Evolutionary conservation across 2,797 vertebrate genomes (phyloP), one percentile per base, ranked within the genome.

Genomic region (Dipus sagitta): DNA sequence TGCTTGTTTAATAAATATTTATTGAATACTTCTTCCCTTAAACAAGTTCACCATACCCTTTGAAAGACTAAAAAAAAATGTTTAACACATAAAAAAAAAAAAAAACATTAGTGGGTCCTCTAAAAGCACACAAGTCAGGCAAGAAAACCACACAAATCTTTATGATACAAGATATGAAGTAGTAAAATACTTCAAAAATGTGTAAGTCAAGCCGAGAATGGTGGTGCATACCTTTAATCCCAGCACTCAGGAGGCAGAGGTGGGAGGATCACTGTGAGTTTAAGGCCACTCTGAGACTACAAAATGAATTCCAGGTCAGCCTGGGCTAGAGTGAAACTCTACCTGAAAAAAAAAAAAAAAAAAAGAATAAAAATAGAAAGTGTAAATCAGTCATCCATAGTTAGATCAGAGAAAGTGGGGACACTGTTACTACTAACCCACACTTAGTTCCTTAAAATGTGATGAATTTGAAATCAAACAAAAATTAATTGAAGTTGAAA

Each of bases 401-500:
- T 23, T 87, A 38, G 24, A 4, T 2, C 6, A 54, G 15, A n/a
- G n/a, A 10, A 3, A 5, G 8, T 52, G 4, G 21, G 58, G 3
- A 28, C 83, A 58, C 1, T 92, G 93, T 71, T 67, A 10, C 70
- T 86, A 1, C 70, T 86, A 94, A 94, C 85, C 75, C 30, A 80
- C 18, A 88, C 1, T 81, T 34, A 91, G 65, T 74, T 91, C n/a
- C 54, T 94, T 77, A 95, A 95, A 92, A 92, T 83, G 18, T 58
- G 52, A 94, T 81, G 47, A 74, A 83, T 68, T 88, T 94, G 84
- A 93, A 94, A 90, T 85, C 34, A 60, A 88, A 38, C 65, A 95
- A 82, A 18, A 92, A 82, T 86, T 96, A 94, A 92, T 68, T 95
- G 92, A 91, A 88, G 77, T 64, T 88, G 34, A 93, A 77, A 76